Base-by-base conservation (phyloP, 1,140 invertebrate genomes). In the Oscheius sp. region DNA sequence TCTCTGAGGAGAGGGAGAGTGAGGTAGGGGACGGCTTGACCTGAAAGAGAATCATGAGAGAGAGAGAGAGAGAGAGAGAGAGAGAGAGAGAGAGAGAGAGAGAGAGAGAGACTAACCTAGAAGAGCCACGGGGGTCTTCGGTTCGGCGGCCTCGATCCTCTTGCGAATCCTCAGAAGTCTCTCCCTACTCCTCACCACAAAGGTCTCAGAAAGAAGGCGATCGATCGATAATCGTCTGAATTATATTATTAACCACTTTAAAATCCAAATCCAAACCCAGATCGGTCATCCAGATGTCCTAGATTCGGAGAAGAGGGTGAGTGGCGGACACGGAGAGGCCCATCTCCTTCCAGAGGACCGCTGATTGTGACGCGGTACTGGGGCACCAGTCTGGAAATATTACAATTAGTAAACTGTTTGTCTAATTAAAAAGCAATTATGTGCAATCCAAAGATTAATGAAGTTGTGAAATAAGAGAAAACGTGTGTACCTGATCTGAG, bases 201-300 rank as follows among this genome's bases (percentile, higher is more conserved):
- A 94, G 0, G 94, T 97, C 80, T 96, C 93, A n/a, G 96, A 93
- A n/a, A 98, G 87, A 52, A 97, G 87, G 52, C 92, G 90, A 87
- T 97, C 94, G 89, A 98, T 92, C 1, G 93, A 96, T 1, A 97
- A 87, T 76, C 92, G 90, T 85, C 95, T 93, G 34, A 91, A 92
- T 82, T 85, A 76, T 49, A 80, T 80, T 34, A 59, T 73, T 45
- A 66, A 69, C 42, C 69, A 28, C 38, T 77, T 58, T 2, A n/a
- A 34, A 35, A 18, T 49, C 23, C 7, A 34, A 28, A 52, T 62
- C 20, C 64, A 58, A 20, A 64, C 46, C 66, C 72, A 23, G 64
- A 35, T 62, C 55, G 15, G 29, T 28, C 49, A 38, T 74, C 72
- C 28, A 74, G 32, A 4, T n/a, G 31, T 46, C 55, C 59, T 0